phyloP scores from a whole-genome alignment of 2,113 vertebrate species.

The Gopherus evgoodei region DNA sequence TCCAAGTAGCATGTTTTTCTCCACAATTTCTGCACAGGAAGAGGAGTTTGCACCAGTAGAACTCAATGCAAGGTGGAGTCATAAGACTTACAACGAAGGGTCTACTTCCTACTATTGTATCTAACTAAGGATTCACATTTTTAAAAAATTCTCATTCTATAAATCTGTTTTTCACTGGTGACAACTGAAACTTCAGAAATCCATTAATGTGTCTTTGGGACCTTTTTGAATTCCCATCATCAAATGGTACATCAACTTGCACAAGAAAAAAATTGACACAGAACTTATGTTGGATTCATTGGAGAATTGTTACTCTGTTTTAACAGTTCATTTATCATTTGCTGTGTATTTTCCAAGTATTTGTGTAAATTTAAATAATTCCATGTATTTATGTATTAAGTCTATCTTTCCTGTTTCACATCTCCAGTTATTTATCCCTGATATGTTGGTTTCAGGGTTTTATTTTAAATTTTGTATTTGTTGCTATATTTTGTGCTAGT shows the following conservation, averaged over 20 bases:
- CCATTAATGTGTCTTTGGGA: background rate
- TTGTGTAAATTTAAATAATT: background rate
- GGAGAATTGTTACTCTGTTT: background rate
- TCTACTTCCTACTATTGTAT: background rate
- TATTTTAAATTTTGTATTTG: background rate
- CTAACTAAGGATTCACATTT: background rate
- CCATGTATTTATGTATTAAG: background rate
- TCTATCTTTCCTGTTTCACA: background rate
- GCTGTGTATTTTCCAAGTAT: background rate
- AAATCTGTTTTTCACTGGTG: background rate
- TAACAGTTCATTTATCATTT: background rate
- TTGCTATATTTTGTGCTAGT: background rate
- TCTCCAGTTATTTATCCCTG: background rate
- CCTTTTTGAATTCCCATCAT: rapidly evolving
- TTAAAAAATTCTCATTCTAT: background rate
- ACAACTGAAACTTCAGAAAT: background rate
- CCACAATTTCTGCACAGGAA: background rate
- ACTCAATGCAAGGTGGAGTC: background rate
- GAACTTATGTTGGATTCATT: background rate
- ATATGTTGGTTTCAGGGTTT: background rate
- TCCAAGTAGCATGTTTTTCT: background rate
- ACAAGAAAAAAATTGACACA: background rate
- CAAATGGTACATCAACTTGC: background rate
- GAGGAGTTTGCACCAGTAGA: background rate
- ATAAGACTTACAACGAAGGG: background rate